A percentile compares a stretch with the other conserved stretches of the same genome.
Conservation (phyloP, 2,888 invertebrate species). For the Latheticus oryzae region DNA sequence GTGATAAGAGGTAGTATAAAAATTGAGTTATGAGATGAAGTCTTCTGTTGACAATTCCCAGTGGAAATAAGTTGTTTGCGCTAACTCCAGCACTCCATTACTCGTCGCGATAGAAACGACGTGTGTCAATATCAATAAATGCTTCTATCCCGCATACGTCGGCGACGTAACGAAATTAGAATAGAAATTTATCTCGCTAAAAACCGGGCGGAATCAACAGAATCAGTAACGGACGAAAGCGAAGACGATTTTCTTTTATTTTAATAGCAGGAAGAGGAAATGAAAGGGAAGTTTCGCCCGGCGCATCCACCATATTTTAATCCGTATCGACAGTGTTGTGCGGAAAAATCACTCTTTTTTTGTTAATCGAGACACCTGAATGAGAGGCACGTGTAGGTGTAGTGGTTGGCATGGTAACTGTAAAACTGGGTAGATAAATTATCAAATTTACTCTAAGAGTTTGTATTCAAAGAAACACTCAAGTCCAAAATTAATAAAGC, state of each 20-base stretch:
- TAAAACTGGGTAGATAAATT: constrained; percentile 5
- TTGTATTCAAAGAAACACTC: no score
- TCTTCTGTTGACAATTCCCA: constrained; percentile 65
- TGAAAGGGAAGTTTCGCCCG: constrained; percentile 2
- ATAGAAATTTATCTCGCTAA: constrained; percentile 23
- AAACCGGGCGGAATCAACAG: constrained; percentile 14
- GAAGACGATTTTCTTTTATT: constrained; percentile 8
- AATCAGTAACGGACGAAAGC: no score
- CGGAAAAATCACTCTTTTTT: constrained; percentile 19
- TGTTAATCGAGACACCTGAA: constrained; percentile 13
- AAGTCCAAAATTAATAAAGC: no score
- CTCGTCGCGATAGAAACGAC: constrained; percentile 58
- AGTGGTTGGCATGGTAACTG: constrained; percentile 4
- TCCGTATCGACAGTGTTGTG: constrained; percentile 15
- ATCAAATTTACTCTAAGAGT: no score
- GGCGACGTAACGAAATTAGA: constrained; percentile 37
- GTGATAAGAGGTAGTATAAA: constrained; percentile 60
- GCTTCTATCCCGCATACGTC: constrained; percentile 50
- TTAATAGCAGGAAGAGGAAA: neutral
- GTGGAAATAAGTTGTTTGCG: constrained; percentile 66
- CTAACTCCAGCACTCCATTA: constrained; percentile 63
- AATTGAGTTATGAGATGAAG: constrained; percentile 66
- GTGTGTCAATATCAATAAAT: constrained; percentile 63
- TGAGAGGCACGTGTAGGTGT: constrained; percentile 15
- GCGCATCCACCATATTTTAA: constrained; percentile 29